A percentile compares a stretch with the other conserved stretches of the same genome.
These are phyloP conservation scores for Channa striata DNA, from an alignment of 2,797 vertebrate genomes.

Conservation along the genomic window DNA sequence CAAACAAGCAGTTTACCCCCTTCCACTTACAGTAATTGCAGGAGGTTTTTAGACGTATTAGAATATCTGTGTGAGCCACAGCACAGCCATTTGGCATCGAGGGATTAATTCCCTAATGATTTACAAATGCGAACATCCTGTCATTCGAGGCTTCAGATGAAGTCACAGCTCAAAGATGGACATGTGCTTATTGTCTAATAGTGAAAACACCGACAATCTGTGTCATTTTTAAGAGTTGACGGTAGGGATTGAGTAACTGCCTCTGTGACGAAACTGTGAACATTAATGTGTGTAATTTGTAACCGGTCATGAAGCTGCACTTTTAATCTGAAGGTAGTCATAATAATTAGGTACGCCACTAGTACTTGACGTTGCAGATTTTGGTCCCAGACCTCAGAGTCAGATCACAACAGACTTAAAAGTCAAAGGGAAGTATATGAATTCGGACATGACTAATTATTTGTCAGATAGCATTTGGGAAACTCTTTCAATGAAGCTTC, in stretches of 20 bases:
- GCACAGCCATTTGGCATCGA: conserved; percentile 71
- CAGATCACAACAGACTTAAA: conserved; percentile 58
- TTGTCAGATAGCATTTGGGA: conserved; percentile 66
- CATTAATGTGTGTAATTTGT: conserved; percentile 28
- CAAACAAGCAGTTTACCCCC: conserved; percentile 80
- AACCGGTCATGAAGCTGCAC: conserved; percentile 18
- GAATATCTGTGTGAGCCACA: conserved; percentile 71
- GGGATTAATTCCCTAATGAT: conserved; percentile 81
- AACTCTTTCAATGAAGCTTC: conserved; percentile 61
- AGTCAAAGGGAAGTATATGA: conserved; percentile 58
- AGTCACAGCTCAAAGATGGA: conserved; percentile 54
- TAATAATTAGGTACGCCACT: conserved; percentile 53
- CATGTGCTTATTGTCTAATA: conserved; percentile 48
- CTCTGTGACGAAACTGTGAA: conserved; percentile 8
- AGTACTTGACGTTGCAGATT: conserved; percentile 40
- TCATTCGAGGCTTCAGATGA: conserved; percentile 59
- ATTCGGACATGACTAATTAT: conserved; percentile 74
- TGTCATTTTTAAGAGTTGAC: conserved; percentile 39
- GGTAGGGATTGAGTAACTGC: conserved; percentile 20
- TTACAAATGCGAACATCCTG: conserved; percentile 69
- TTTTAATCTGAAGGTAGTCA: conserved; percentile 51
- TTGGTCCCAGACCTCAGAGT: conserved; percentile 33
- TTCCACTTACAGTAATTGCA: conserved; percentile 80
- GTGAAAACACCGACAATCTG: conserved; percentile 37
- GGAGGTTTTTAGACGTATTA: conserved; percentile 77